phyloP scores from a whole-genome alignment of 2,113 vertebrate species.

The Triplophysa rosa region DNA sequence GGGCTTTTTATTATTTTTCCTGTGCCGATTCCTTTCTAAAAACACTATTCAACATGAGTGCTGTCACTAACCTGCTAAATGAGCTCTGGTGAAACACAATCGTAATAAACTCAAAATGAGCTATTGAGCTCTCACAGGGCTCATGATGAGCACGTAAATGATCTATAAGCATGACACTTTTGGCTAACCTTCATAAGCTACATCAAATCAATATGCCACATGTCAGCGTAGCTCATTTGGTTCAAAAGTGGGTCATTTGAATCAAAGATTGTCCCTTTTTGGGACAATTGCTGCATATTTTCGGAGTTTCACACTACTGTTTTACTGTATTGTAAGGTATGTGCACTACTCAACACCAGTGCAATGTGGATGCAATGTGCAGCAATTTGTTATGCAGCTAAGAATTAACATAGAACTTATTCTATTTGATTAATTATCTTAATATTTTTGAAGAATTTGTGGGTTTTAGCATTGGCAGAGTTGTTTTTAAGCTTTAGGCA shows the following conservation, averaged over 20 bases:
- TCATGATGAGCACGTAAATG: conserved; percentile 3
- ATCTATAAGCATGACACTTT: neutral
- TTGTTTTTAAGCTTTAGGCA: no score
- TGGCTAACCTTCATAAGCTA: neutral
- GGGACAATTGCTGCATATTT: no score
- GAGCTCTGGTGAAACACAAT: no score
- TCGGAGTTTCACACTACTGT: no score
- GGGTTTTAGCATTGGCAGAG: no score
- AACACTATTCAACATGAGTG: neutral
- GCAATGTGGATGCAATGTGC: no score
- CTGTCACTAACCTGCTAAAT: neutral
- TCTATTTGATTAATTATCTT: no score
- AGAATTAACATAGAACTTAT: no score
- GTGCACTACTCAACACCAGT: no score
- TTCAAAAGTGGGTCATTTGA: neutral
- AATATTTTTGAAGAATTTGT: no score
- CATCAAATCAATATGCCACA: neutral
- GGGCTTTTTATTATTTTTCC: conserved; percentile 8
- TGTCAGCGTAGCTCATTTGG: neutral
- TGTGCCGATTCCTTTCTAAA: neutral
- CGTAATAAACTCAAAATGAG: neutral
- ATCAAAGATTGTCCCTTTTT: neutral
- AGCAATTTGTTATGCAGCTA: no score
- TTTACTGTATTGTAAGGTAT: no score
- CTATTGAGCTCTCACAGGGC: neutral